phyloP scores from a whole-genome alignment of 2,113 vertebrate genomes.

The Glaucidium brasilianum region DNA sequence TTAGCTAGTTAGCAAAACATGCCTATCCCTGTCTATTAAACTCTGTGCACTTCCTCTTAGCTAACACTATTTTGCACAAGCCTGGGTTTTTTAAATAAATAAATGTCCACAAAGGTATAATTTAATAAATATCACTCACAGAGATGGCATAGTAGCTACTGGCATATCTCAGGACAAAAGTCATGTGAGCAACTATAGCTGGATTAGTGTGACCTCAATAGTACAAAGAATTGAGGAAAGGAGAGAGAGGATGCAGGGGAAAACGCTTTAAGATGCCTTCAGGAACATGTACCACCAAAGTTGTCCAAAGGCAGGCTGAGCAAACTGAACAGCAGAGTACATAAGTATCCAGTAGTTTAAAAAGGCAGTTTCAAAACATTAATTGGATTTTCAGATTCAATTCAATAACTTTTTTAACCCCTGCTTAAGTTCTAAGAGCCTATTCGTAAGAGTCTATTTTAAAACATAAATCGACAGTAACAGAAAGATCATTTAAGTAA shows the following conservation, averaged over 20 bases:
- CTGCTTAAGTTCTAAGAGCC: background rate
- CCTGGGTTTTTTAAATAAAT: background rate
- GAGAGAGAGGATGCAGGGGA: background rate
- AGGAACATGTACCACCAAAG: background rate
- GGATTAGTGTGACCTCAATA: slow-evolving; percentile 33
- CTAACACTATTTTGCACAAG: slow-evolving; percentile 15
- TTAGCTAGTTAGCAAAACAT: slow-evolving; percentile 54
- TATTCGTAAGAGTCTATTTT: background rate
- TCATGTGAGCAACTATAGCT: background rate
- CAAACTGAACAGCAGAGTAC: background rate
- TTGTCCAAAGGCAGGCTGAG: background rate
- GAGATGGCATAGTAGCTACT: background rate
- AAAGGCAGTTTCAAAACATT: background rate
- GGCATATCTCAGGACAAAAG: slow-evolving; percentile 13
- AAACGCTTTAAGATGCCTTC: background rate
- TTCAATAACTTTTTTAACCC: background rate
- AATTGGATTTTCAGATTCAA: background rate
- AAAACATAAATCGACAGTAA: background rate
- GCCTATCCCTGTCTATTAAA: slow-evolving; percentile 65
- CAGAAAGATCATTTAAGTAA: slow-evolving; percentile 5
- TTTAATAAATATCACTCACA: background rate
- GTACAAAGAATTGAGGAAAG: background rate
- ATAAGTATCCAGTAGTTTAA: background rate
- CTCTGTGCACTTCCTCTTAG: slow-evolving; percentile 49
- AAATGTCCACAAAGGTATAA: background rate